Evolutionary conservation across 64 coral and sea anemone genomes (phyloP), one percentile per base, ranked within the genome.

Genomic region (Orbicella faveolata): DNA sequence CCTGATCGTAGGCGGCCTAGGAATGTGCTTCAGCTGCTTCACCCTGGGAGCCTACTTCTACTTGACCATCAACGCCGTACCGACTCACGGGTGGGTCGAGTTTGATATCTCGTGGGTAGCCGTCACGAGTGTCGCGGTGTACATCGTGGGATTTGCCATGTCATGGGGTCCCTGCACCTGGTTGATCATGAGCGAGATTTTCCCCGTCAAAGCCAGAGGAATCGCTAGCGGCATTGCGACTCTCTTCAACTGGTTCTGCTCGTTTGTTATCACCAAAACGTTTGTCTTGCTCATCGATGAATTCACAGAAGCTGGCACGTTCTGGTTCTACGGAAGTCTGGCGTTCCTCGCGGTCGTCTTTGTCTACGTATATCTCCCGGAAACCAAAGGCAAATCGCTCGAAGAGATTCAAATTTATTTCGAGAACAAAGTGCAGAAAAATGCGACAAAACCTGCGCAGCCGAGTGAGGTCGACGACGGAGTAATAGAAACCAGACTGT

Each of bases 111-210:
- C 94, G 1, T 93, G 84, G 85, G 23, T 90, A 26, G 83, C 93
- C 0, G 89, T 99, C 14, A 89, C 94, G 21, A 89, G 88, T n/a
- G 61, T 98, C 5, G 82, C 88, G 2, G 79, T 98, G 21, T 98
- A 93, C 19, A 98, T 98, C 34, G 88, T 91, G 8, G 97, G 86
- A 5, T 99, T 99, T 90, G 88, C 88, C 0, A 72, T 93, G 35
- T 91, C 94, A 5, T 99, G 94, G 94, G 97, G 97, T 0, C 94
- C 97, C 52, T 93, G 91, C 59, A 94, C 97, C 1, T 99, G 97
- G 97, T 79, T 99, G 9, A 88, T 96, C n/a, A 99, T 99, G 97
- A 95, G 94, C 19, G 97, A 99, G 91, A 84, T 99, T 52, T 99
- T 99, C 68, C 97, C 97, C 23, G 83, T 95, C 6, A 79, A 80